Evolutionary conservation across 2,797 vertebrate species (phyloP).

Genomic region (Tapera naevia): DNA sequence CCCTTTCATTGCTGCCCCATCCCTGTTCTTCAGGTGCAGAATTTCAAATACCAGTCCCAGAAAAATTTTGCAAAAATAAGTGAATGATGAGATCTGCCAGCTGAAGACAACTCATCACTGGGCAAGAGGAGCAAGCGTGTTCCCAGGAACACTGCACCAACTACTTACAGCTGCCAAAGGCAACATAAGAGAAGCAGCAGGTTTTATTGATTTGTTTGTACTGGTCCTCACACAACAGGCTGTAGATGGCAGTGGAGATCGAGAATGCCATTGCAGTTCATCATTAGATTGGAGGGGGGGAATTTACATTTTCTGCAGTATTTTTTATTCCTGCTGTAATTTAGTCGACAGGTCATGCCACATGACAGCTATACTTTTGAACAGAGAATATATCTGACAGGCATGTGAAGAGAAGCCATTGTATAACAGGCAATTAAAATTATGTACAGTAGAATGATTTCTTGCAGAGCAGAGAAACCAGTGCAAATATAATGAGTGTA

Average conservation of each 20-base stretch:
- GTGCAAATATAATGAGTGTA: not conserved
- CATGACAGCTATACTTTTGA: not conserved
- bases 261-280: not conserved
- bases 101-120: not conserved
- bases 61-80: not conserved
- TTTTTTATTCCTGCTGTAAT: slow-evolving; percentile 3
- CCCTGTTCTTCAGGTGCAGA: not conserved
- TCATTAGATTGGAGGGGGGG: not conserved
- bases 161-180: not conserved
- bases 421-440: slow-evolving; percentile 57
- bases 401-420: not conserved
- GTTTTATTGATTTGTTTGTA: slow-evolving; percentile 41
- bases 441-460: slow-evolving; percentile 10
- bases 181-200: slow-evolving; percentile 16
- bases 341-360: slow-evolving; percentile 2
- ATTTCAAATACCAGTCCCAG: not conserved
- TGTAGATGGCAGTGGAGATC: slow-evolving; percentile 37
- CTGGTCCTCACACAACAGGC: not conserved
- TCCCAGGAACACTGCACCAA: not conserved
- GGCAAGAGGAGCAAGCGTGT: not conserved
- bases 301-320: not conserved
- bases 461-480: not conserved
- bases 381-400: not conserved
- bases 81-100: not conserved
- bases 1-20: not conserved